These are phyloP conservation scores for Scaptomyza polygonia DNA, from an alignment of 2,888 invertebrate species.

Conservation along the genomic window DNA sequence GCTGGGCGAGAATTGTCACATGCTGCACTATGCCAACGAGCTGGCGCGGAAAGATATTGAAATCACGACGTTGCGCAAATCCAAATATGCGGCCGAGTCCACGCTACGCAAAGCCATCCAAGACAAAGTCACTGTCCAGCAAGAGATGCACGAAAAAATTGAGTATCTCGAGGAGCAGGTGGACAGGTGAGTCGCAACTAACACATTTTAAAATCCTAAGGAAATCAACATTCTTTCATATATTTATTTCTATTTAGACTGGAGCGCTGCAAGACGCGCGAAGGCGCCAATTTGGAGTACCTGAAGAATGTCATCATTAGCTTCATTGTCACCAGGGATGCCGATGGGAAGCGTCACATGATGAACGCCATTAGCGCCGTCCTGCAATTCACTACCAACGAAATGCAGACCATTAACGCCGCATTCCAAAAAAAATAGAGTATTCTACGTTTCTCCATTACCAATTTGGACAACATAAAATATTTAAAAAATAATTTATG, in stretches of 20 bases:
- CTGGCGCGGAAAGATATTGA: slow-evolving; percentile 92
- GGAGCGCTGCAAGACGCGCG: slow-evolving; percentile 90
- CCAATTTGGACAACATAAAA: slow-evolving; percentile 14
- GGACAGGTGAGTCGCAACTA: slow-evolving; percentile 85
- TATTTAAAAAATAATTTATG: slow-evolving; percentile 5
- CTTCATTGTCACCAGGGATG: slow-evolving; percentile 89
- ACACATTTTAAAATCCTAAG: background rate
- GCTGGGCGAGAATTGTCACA: slow-evolving; percentile 88
- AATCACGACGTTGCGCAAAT: slow-evolving; percentile 89
- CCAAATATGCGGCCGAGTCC: slow-evolving; percentile 88
- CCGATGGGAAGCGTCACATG: slow-evolving; percentile 91
- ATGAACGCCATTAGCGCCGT: slow-evolving; percentile 95
- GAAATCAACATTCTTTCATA: no score
- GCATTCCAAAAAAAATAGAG: slow-evolving; percentile 80
- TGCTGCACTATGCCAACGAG: slow-evolving; percentile 93
- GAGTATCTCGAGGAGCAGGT: slow-evolving; percentile 87
- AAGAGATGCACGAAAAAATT: slow-evolving; percentile 84
- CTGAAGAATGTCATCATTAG: slow-evolving; percentile 95
- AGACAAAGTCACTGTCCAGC: slow-evolving; percentile 86
- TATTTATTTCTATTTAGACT: slow-evolving; percentile 82
- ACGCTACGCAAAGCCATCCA: slow-evolving; percentile 86
- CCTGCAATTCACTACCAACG: slow-evolving; percentile 90
- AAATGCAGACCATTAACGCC: slow-evolving; percentile 86
- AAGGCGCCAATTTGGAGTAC: slow-evolving; percentile 95
- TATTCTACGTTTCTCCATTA: slow-evolving; percentile 6